A percentile compares a stretch with the other conserved stretches of the same genome.
These are phyloP conservation scores for Drosophila formosana DNA, from an alignment of 2,888 invertebrate species.

Conservation along the genomic window DNA sequence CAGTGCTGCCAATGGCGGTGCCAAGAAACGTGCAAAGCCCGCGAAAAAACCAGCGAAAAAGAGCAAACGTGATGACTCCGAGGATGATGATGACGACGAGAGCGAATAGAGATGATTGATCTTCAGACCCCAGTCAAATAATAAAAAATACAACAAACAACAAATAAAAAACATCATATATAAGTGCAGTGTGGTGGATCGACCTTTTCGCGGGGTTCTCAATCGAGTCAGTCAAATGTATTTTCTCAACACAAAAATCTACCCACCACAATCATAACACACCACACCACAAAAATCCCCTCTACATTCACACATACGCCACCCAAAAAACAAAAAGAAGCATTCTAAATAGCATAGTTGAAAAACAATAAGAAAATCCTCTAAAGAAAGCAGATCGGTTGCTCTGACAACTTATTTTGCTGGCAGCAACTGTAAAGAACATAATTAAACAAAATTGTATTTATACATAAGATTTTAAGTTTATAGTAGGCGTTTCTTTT, in stretches of 20 bases:
- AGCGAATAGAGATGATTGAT: constrained; percentile 87
- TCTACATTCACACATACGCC: constrained; percentile 2
- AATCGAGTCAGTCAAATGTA: constrained; percentile 49
- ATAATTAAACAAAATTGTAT: constrained; percentile 60
- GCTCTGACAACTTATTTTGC: constrained; percentile 13
- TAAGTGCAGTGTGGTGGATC: constrained; percentile 32
- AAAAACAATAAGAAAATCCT: constrained; percentile 16
- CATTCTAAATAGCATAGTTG: constrained; percentile 32
- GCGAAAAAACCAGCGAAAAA: constrained; percentile 86
- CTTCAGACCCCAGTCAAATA: constrained; percentile 36
- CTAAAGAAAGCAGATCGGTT: constrained; percentile 19
- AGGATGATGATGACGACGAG: constrained; percentile 88
- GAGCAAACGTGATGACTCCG: constrained; percentile 88
- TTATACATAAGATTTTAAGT: constrained; percentile 78
- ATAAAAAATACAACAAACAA: constrained; percentile 6
- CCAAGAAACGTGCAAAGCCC: constrained; percentile 86
- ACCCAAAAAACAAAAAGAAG: constrained; percentile 10
- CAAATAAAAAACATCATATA: constrained; percentile 24
- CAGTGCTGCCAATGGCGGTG: constrained; percentile 85
- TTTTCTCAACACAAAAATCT: constrained; percentile 34
- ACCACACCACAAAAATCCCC: neutral
- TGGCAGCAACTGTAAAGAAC: constrained; percentile 15
- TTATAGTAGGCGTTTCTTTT: constrained; percentile 73
- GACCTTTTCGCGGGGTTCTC: constrained; percentile 16
- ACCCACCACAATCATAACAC: constrained; percentile 12